Evolutionary conservation across 2,113 vertebrate genomes (phyloP).

Genomic region (Archocentrus centrarchus): DNA sequence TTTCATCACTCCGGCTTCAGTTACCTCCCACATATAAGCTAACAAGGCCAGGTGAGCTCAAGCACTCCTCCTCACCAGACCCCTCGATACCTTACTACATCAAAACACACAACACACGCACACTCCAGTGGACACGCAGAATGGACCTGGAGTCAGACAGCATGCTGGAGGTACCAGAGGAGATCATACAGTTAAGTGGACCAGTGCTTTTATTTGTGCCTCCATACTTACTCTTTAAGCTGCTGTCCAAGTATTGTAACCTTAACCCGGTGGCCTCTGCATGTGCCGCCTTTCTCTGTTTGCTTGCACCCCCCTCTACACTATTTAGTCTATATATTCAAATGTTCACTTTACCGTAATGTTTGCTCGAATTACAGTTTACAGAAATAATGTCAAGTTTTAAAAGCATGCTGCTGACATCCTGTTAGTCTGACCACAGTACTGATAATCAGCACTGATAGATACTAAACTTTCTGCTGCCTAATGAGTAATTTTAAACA

Average conservation of each 20-base stretch:
- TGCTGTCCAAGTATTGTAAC: constrained; percentile 46
- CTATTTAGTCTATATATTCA: not conserved
- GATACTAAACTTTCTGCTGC: not conserved
- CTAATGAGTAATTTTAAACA: not conserved
- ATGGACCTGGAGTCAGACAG: constrained; percentile 82
- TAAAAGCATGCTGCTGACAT: constrained; percentile 9
- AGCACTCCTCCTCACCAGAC: constrained; percentile 37
- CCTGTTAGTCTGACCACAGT: not conserved
- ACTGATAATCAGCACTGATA: not conserved
- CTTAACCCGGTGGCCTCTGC: constrained; percentile 39
- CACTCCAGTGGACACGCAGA: constrained; percentile 65
- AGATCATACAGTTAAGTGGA: constrained; percentile 84
- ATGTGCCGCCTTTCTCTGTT: constrained; percentile 22
- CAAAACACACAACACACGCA: constrained; percentile 42
- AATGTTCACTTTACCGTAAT: not conserved
- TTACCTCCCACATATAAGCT: constrained; percentile 82
- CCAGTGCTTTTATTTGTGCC: constrained; percentile 37
- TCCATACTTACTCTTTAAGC: constrained; percentile 43
- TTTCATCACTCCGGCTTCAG: constrained; percentile 80
- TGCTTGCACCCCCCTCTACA: not conserved
- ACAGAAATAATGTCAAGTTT: not conserved
- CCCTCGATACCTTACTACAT: constrained; percentile 41
- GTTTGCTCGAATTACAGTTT: not conserved
- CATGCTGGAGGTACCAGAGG: constrained; percentile 74
- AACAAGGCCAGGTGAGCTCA: constrained; percentile 77